Conservation (phyloP, 2,888 invertebrate species). For the Idaea straminata region DNA sequence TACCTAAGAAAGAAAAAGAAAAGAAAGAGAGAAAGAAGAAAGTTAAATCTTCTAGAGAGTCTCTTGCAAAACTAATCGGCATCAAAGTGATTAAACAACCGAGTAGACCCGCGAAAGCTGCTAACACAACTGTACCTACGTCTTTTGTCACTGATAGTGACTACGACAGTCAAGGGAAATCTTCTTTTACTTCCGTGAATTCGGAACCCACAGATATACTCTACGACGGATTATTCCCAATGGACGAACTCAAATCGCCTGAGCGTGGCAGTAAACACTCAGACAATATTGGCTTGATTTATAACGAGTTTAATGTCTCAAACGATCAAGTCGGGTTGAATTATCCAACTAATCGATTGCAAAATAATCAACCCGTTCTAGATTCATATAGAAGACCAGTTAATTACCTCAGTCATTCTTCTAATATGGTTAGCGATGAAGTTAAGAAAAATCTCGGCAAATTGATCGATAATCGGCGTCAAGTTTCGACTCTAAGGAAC, state of each 20-base stretch:
- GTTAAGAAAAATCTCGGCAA: constrained; percentile 53
- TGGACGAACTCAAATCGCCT: constrained; percentile 58
- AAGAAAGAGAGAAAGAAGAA: constrained; percentile 39
- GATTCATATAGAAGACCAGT: background rate
- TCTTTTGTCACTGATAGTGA: constrained; percentile 45
- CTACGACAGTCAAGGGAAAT: constrained; percentile 56
- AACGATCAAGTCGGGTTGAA: constrained; percentile 11
- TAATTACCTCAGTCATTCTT: constrained; percentile 2
- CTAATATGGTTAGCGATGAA: constrained; percentile 33
- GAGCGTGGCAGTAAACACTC: constrained; percentile 34
- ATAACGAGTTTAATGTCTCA: constrained; percentile 14
- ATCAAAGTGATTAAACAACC: constrained; percentile 47
- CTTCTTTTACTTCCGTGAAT: constrained; percentile 41
- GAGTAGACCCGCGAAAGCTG: constrained; percentile 13
- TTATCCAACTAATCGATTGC: constrained; percentile 4
- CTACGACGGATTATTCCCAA: constrained; percentile 57
- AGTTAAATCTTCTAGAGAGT: constrained; percentile 28
- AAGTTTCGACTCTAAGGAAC: constrained; percentile 19
- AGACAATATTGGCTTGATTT: no score
- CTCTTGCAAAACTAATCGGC: constrained; percentile 54
- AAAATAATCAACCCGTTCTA: background rate
- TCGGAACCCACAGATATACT: constrained; percentile 49
- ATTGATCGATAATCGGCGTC: constrained; percentile 54
- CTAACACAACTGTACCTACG: constrained; percentile 14
- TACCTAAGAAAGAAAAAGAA: constrained; percentile 18